phyloP scores from a whole-genome alignment of 2,888 invertebrate species.

The Stramonita haemastoma region DNA sequence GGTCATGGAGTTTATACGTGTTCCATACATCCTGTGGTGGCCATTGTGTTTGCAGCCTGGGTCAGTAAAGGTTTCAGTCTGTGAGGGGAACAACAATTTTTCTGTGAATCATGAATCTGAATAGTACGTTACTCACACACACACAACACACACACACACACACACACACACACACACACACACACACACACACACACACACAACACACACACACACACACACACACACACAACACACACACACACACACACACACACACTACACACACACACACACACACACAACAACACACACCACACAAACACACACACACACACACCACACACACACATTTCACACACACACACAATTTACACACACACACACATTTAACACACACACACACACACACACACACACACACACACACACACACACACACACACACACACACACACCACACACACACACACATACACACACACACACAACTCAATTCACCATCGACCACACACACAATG shows the following conservation, averaged over 20 bases:
- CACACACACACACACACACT: no score
- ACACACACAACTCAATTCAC: not conserved
- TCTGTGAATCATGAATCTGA: not conserved
- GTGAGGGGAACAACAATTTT: not conserved
- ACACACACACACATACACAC: not conserved
- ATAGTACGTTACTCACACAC: not conserved
- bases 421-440: not conserved
- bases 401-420: not conserved
- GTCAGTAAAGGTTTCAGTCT: not conserved
- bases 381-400: not conserved
- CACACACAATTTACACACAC: not conserved
- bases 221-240: not conserved
- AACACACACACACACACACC: not conserved
- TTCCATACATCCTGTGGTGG: not conserved
- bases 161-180: constrained; percentile 22
- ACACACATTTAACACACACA: not conserved
- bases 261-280: not conserved
- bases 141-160: constrained; percentile 30
- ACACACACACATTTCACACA: not conserved
- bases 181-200: not conserved
- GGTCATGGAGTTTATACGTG: not conserved
- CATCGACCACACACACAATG: not conserved
- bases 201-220: not conserved
- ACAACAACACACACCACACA: not conserved
- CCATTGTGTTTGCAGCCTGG: not conserved